Evolutionary conservation across 2,797 vertebrate genomes (phyloP).

Genomic region (Coreius guichenoti): DNA sequence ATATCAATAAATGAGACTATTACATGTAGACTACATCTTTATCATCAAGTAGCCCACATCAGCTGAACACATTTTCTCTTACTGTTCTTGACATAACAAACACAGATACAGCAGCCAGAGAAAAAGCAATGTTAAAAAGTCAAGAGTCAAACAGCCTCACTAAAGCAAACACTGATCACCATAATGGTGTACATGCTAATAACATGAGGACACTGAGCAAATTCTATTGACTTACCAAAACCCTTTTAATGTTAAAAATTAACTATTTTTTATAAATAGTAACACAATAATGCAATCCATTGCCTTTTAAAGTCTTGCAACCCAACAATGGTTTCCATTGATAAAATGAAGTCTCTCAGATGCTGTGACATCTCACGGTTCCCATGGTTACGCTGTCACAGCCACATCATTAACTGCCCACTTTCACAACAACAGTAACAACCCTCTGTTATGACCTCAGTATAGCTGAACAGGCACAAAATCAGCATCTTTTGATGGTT

Average conservation of each 20-base stretch:
- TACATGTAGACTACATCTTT: too few species aligned
- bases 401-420: slow-evolving; percentile 49
- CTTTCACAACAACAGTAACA: slow-evolving; percentile 37
- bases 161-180: too few species aligned
- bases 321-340: slow-evolving; percentile 43
- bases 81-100: too few species aligned
- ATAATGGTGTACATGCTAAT: not conserved
- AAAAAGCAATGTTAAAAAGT: too few species aligned
- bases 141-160: too few species aligned
- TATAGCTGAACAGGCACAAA: slow-evolving; percentile 32
- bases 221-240: not conserved
- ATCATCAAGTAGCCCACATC: too few species aligned
- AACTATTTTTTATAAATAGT: not conserved
- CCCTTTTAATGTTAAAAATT: not conserved
- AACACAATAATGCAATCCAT: slow-evolving; percentile 2
- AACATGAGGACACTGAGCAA: not conserved
- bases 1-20: too few species aligned
- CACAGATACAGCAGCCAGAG: too few species aligned
- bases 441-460: slow-evolving; percentile 43
- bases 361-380: slow-evolving; percentile 41
- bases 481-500: slow-evolving; percentile 33
- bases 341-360: slow-evolving; percentile 33
- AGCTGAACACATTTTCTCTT: too few species aligned
- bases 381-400: slow-evolving; percentile 49
- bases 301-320: slow-evolving; percentile 5